Conservation (phyloP, 2,113 vertebrate genomes). For the Ascaphus truei region DNA sequence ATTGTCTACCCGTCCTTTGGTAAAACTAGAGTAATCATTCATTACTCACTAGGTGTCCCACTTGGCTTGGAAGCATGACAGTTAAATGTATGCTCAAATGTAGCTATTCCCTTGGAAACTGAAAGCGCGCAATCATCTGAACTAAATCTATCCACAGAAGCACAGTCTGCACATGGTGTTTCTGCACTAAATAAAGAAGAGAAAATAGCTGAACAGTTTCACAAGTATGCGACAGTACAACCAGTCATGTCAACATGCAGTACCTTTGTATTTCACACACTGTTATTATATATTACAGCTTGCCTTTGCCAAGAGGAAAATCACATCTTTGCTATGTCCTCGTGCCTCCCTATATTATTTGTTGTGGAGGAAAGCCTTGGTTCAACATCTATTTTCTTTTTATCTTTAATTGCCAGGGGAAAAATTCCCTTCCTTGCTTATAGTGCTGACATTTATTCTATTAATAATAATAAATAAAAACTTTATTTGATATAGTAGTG, state of each 20-base stretch:
- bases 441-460: too few species aligned
- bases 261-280: neutral
- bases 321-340: neutral
- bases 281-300: neutral
- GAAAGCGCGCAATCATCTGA: constrained; percentile 1
- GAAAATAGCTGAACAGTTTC: constrained; percentile 5
- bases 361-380: too few species aligned
- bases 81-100: neutral
- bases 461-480: too few species aligned
- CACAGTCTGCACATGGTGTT: constrained; percentile 1
- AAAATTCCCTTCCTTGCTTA: too few species aligned
- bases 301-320: neutral
- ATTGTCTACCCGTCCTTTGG: neutral
- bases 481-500: too few species aligned
- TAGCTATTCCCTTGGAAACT: constrained; percentile 18
- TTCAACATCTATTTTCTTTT: too few species aligned
- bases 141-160: constrained; percentile 11
- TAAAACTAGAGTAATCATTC: neutral
- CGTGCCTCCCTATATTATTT: neutral
- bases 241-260: constrained; percentile 1
- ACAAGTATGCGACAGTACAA: neutral
- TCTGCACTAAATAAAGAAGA: neutral
- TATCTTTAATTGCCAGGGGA: too few species aligned
- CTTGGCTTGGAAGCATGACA: constrained; percentile 12
- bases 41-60: constrained; percentile 15